Evolutionary conservation across 2,113 vertebrate species (phyloP).

Genomic region (Apeltes quadracus): DNA sequence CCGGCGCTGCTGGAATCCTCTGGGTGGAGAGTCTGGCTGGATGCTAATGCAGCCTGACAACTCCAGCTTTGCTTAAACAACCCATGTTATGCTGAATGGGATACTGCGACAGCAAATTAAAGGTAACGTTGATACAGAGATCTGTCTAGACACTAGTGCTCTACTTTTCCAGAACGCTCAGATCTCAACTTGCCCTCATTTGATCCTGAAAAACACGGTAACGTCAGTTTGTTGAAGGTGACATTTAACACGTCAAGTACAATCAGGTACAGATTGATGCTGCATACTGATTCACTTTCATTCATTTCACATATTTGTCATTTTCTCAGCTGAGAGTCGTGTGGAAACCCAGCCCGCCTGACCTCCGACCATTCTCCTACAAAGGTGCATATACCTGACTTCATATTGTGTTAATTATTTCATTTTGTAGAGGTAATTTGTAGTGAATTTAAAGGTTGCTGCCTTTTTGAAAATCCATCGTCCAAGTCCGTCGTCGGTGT

Average conservation of each 20-base stretch:
- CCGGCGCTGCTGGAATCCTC: constrained; percentile 58
- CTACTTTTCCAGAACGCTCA: constrained; percentile 22
- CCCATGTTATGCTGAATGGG: constrained; percentile 41
- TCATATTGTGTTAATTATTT: background rate
- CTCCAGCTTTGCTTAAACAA: constrained; percentile 72
- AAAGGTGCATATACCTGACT: constrained; percentile 6
- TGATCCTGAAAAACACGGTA: constrained; percentile 11
- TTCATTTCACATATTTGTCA: background rate
- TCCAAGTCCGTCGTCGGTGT: background rate
- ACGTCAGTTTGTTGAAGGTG: constrained; percentile 24
- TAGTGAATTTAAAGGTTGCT: background rate
- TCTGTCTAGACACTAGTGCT: constrained; percentile 19
- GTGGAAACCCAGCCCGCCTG: constrained; percentile 11
- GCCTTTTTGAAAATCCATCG: background rate
- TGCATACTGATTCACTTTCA: background rate
- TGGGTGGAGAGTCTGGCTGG: constrained; percentile 54
- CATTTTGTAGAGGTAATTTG: background rate
- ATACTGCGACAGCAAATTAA: constrained; percentile 56
- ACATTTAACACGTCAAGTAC: constrained; percentile 9
- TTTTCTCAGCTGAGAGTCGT: constrained; percentile 18
- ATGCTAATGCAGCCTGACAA: constrained; percentile 74
- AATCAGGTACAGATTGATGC: constrained; percentile 5
- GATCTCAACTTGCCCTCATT: background rate
- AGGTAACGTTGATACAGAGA: constrained; percentile 30
- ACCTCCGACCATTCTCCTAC: background rate